Base-by-base conservation (phyloP, 1,140 invertebrate species). In the Trichomalopsis sarcophagae region DNA sequence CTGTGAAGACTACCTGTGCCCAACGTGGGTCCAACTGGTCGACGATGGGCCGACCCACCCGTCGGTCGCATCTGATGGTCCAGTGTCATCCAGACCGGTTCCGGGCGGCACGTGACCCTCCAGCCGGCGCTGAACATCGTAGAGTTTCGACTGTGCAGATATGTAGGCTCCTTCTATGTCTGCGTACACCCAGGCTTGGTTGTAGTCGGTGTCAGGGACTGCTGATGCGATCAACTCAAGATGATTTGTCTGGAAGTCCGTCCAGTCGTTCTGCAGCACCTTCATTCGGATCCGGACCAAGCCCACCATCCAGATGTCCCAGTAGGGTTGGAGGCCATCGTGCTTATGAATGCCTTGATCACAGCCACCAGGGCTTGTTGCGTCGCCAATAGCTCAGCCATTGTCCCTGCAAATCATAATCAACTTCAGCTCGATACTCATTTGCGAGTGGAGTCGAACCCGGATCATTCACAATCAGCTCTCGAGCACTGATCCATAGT, bases 231-330 rank as follows among this genome's bases (percentile, higher is more conserved):
- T 14, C 13, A 62, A 62, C 21, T 10, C 55, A 62, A 73, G 14
- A 33, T 73, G 69, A 27, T 73, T 73, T 14, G n/a, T 27, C 23
- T 27, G n/a, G 69, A 73, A 73, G 69, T 73, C 69, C 14, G n/a
- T 73, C 69, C 69, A 73, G 23, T 73, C 30, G 23, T 13, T 13
- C 10, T 17, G 14, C n/a, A 73, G 23, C 30, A 73, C 14, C 11
- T 23, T 10, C 11, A 23, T 14, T 17, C 69, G 2, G 30, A 5
- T 10, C 11, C 11, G n/a, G 11, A 73, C 23, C 2, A 27, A 23
- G 69, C 69, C 69, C 11, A 11, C 4, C 30, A 27, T 73, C 69
- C 69, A 73, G 11, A 2, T 62, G 55, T 62, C n/a, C n/a, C 55
- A 13, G 4, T 10, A 13, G 55, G 55, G 11, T 7, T 62, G 55